These are phyloP conservation scores for Siniperca scherzeri DNA, from an alignment of 2,797 vertebrate species.

Conservation along the genomic window DNA sequence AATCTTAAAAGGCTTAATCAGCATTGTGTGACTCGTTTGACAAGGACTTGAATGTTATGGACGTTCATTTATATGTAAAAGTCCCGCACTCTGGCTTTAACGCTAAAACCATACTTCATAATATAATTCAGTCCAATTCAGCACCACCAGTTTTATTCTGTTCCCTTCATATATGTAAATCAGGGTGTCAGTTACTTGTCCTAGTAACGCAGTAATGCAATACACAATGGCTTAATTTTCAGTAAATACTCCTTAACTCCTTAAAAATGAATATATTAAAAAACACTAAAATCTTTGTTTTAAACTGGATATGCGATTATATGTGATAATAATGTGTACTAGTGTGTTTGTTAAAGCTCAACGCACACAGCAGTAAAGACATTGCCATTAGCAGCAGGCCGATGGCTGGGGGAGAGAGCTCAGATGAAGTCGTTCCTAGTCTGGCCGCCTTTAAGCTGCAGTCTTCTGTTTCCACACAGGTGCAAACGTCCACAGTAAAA, in stretches of 20 bases:
- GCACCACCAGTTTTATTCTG: background rate
- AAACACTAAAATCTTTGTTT: background rate
- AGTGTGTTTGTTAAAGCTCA: background rate
- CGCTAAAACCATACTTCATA: background rate
- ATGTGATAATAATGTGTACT: background rate
- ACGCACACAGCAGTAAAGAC: conserved; percentile 83
- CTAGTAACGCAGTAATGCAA: background rate
- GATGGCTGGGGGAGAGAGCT: conserved; percentile 69
- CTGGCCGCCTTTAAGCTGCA: background rate
- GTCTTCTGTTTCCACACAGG: conserved; percentile 58
- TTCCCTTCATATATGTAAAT: background rate
- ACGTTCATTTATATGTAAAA: too few species aligned
- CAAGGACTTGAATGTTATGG: too few species aligned
- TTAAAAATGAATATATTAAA: too few species aligned
- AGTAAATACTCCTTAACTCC: background rate
- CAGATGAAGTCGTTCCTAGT: background rate
- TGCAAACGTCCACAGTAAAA: conserved; percentile 80
- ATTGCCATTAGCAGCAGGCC: conserved; percentile 69
- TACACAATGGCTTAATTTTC: conserved; percentile 1
- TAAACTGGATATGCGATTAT: background rate
- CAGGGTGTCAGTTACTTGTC: background rate
- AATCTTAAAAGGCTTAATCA: too few species aligned
- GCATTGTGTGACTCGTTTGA: too few species aligned
- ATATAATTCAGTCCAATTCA: background rate
- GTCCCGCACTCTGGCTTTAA: background rate